Evolutionary conservation across 1,140 invertebrate species (phyloP), one percentile per base, ranked within the genome.

Genomic region (Pogonomyrmex californicus): DNA sequence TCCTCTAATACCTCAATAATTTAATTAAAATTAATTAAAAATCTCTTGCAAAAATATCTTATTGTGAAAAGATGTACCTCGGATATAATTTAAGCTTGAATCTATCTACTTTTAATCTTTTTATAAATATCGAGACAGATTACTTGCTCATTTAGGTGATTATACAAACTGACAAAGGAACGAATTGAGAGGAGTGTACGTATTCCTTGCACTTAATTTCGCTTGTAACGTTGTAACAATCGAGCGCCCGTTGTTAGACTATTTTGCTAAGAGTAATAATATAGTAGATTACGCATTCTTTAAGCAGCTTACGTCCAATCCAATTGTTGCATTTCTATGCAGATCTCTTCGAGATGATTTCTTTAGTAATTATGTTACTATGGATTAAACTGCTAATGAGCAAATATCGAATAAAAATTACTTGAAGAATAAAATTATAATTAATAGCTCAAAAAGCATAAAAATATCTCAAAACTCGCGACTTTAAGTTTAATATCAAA

Each of bases 401-500:
- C 10, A 79, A 79, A 79, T 68, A 68, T 51, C 47, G 9, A 79
- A 5, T 66, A 7, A 41, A 51, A 79, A 68, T 68, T 47, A 10
- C 10, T 44, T 65, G 5, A 36, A 33, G 62, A 79, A 77, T 77
- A 47, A 47, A 78, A 68, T 54, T 51, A 66, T 44, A 58, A 41
- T 54, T 78, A 51, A 60, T 49, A 9, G 2, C 12, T 38, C 44
- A 14, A 49, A 23, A 4, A 12, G 30, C 14, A 12, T 12, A 30
- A 30, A 5, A 6, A 0, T 68, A 68, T 75, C 7, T 23, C 6
- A 41, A 10, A 54, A 66, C 9, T 0, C 12, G 9, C 36, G 6
- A 65, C 1, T 65, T 17, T 23, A 47, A 76, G 23, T 77, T 33
- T 47, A 62, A 12, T 1, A 44, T 44, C n/a, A 54, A 5, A 30